Conservation (phyloP, 2,797 vertebrate species). For the Galagoides demidoff region DNA sequence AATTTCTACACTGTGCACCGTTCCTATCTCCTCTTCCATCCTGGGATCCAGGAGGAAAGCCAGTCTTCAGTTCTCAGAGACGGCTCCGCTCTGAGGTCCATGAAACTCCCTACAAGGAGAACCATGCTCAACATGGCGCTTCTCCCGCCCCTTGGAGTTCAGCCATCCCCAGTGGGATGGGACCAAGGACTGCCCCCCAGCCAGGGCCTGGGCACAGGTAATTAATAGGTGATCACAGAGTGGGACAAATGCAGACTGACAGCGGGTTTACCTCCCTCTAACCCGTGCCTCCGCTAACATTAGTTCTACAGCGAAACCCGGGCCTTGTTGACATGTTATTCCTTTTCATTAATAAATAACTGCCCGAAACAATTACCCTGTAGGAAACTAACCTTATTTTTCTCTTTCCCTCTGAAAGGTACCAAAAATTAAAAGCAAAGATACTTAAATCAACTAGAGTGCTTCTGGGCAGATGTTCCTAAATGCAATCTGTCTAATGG, state of each 20-base stretch:
- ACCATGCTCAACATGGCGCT: neutral
- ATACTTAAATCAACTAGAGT: neutral
- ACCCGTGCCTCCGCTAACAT: neutral
- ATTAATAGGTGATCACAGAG: slow-evolving; percentile 48
- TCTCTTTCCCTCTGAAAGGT: slow-evolving; percentile 57
- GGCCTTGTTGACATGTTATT: slow-evolving; percentile 74
- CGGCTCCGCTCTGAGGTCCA: neutral
- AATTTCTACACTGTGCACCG: neutral
- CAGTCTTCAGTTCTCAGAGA: neutral
- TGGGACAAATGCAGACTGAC: slow-evolving; percentile 71
- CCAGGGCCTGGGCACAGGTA: neutral
- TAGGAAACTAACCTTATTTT: slow-evolving; percentile 67
- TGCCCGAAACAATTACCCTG: slow-evolving; percentile 78
- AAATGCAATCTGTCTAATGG: slow-evolving; percentile 42
- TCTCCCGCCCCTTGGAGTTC: neutral
- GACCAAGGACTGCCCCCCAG: neutral
- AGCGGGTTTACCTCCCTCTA: slow-evolving; percentile 9
- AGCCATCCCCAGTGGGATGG: fast-evolving
- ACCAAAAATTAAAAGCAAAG: slow-evolving; percentile 52
- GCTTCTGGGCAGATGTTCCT: neutral
- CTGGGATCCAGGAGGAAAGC: neutral
- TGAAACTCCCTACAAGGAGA: neutral
- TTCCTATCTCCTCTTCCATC: neutral
- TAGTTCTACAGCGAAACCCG: slow-evolving; percentile 60
- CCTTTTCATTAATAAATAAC: slow-evolving; percentile 83